Evolutionary conservation across 2,888 invertebrate species (phyloP).

Genomic region (Acleris sparsana): DNA sequence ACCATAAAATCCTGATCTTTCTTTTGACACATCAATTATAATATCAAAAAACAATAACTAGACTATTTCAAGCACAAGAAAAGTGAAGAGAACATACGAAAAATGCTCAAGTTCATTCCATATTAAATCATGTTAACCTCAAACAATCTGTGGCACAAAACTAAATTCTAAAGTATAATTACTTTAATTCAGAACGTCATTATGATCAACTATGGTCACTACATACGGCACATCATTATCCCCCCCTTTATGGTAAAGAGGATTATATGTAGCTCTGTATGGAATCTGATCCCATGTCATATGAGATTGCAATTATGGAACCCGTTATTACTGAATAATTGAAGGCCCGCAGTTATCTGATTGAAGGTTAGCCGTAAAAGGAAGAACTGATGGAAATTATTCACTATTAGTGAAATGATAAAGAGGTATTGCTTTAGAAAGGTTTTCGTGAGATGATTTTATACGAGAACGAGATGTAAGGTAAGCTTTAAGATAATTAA

Average conservation of each 20-base stretch:
- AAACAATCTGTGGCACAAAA: neutral
- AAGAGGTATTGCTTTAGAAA: slow-evolving; percentile 9
- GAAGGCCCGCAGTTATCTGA: slow-evolving; percentile 42
- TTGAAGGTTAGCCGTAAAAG: slow-evolving; percentile 41
- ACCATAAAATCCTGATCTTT: no score
- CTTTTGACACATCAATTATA: no score
- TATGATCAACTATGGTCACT: slow-evolving; percentile 21
- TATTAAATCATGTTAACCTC: no score
- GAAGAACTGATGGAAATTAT: slow-evolving; percentile 31
- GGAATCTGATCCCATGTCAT: slow-evolving; percentile 42
- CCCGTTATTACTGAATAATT: slow-evolving; percentile 49
- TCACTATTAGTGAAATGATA: slow-evolving; percentile 28
- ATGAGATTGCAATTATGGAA: slow-evolving; percentile 45
- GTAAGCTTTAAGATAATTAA: no score
- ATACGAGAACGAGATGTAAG: no score
- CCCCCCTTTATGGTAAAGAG: slow-evolving; percentile 53
- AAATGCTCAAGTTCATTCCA: no score
- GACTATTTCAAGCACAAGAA: no score
- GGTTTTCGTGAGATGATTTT: slow-evolving; percentile 1
- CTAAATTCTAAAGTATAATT: neutral
- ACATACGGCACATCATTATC: slow-evolving; percentile 39
- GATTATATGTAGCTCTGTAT: slow-evolving; percentile 52
- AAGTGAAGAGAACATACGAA: no score
- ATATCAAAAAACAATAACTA: no score
- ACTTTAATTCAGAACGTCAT: neutral